Evolutionary conservation across 2,797 vertebrate species (phyloP), one percentile per base, ranked within the genome.

Genomic region (Clarias laeviceps): DNA sequence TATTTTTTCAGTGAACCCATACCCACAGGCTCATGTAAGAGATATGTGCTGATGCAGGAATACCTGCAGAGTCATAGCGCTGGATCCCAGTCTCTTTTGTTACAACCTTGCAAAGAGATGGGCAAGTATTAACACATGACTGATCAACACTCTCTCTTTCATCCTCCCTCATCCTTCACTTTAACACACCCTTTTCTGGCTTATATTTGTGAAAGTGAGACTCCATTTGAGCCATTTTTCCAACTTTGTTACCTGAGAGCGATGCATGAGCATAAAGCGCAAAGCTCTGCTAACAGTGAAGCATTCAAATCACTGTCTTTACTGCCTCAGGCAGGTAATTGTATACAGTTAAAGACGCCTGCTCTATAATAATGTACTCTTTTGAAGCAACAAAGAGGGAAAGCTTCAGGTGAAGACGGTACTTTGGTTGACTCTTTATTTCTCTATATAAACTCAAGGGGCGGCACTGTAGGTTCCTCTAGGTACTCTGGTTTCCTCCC

Each of bases 321-420:
- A 93, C 83, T 91, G 94, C 93, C 92, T 90, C 65, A 70, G 90
- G 93, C 81, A 84, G 87, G 90, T 95, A 94, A 95, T 94, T 82
- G 83, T 92, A 92, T 93, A 94, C 89, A 93, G 93, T 94, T 94
- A 93, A 89, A 88, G 86, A 69, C 73, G 85, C 87, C 88, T 84
- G 84, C 91, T 94, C 94, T 95, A 90, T 95, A 94, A 95, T 95
- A 94, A 95, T 89, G 91, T 87, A 89, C 85, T 84, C 89, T 92
- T 92, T 86, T 86, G 69, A 76, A 37, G 93, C 92, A 89, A 90
- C 89, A 88, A 86, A 86, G 87, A 81, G 79, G 86, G 69, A 68
- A 54, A 62, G 86, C 82, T 87, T 73, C 86, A 34, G 64, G 37
- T 37, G 70, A 50, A 74, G 54, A 27, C 45, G 22, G 70, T 20